Conservation (phyloP, 2,113 vertebrate species). For the Chaetorhynchus papuensis region DNA sequence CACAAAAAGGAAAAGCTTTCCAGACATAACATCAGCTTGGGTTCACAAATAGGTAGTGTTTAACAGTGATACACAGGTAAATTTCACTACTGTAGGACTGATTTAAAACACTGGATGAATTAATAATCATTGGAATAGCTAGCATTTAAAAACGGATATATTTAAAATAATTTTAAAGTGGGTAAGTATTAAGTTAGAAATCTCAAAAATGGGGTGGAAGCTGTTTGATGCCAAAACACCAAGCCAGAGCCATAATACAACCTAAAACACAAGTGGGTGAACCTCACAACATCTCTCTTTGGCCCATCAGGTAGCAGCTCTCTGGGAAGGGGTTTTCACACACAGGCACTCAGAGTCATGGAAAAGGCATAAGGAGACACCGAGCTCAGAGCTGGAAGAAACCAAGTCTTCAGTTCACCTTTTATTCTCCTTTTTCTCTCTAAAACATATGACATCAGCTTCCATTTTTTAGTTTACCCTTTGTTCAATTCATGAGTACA, state of each 20-base stretch:
- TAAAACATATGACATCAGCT: not conserved
- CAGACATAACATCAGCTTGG: not conserved
- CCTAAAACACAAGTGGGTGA: accelerated
- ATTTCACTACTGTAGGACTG: not conserved
- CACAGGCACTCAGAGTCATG: not conserved
- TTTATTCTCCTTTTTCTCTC: not conserved
- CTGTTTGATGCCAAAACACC: not conserved
- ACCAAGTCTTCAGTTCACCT: not conserved
- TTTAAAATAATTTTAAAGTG: not conserved
- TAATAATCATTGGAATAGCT: not conserved
- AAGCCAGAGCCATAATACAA: not conserved
- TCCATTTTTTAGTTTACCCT: not conserved
- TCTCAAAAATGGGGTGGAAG: not conserved
- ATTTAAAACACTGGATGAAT: not conserved
- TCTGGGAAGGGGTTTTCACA: not conserved
- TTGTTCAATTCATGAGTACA: not conserved
- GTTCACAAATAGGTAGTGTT: not conserved
- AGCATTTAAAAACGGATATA: not conserved
- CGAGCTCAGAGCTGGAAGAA: not conserved
- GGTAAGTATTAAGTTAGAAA: not conserved
- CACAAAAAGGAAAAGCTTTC: not conserved
- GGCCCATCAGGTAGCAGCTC: not conserved
- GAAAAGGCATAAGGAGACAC: not conserved
- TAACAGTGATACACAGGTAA: not conserved
- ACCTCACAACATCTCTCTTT: not conserved